Conservation (phyloP, 2,888 invertebrate genomes). For the Agonopterix alstromeriana region DNA sequence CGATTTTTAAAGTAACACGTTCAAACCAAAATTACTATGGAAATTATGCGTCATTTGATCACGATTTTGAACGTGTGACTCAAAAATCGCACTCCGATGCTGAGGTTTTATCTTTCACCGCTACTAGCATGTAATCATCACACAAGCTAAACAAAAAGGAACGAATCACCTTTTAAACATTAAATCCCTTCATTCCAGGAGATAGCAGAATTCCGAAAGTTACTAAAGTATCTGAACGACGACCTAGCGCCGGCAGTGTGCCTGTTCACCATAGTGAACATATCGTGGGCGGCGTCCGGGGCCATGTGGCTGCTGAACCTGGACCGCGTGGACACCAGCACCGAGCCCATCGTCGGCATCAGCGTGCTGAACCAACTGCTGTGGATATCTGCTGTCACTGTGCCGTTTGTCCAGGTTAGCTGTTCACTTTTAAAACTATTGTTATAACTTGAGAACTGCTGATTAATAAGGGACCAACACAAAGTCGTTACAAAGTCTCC, state of each 20-base stretch:
- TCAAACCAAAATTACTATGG: too few species aligned
- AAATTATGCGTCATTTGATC: too few species aligned
- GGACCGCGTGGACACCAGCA: conserved; percentile 76
- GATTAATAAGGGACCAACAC: too few species aligned
- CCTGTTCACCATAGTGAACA: conserved; percentile 84
- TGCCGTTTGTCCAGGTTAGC: conserved; percentile 83
- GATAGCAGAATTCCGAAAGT: conserved; percentile 86
- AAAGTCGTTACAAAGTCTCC: too few species aligned
- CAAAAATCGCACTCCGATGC: too few species aligned
- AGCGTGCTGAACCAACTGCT: conserved; percentile 77
- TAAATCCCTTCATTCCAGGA: conserved; percentile 66
- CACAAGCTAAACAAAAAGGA: too few species aligned
- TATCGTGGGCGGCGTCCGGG: conserved; percentile 84
- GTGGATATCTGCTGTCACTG: conserved; percentile 80
- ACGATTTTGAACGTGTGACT: too few species aligned
- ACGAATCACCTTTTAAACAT: too few species aligned
- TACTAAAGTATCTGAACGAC: conserved; percentile 85
- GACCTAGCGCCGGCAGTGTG: conserved; percentile 86
- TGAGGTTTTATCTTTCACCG: too few species aligned
- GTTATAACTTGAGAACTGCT: background rate
- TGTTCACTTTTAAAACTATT: conserved; percentile 71
- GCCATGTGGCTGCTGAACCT: conserved; percentile 80
- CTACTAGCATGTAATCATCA: too few species aligned
- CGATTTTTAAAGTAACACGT: too few species aligned
- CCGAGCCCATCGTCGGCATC: conserved; percentile 76